A percentile compares a stretch with the other conserved stretches of the same genome.
phyloP scores from a whole-genome alignment of 2,888 invertebrate genomes.

The Melanostoma scalare region DNA sequence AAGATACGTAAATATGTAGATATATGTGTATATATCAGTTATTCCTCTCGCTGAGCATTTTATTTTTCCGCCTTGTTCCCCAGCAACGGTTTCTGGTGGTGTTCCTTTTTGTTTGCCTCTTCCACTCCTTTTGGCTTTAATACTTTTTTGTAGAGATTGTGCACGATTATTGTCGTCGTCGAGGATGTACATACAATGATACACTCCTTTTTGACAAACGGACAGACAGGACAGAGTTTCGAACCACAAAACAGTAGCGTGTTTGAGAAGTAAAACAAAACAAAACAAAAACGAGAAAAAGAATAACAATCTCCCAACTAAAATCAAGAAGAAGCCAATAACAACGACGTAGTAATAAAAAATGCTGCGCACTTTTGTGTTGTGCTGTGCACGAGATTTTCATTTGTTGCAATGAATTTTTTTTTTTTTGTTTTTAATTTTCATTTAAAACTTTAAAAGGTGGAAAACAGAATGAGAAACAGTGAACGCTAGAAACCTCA shows the following conservation, averaged over 20 bases:
- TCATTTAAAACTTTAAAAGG: slow-evolving; percentile 44
- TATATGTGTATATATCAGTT: slow-evolving; percentile 23
- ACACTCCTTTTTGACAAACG: slow-evolving; percentile 35
- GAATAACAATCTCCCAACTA: background rate
- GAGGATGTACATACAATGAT: slow-evolving; percentile 39
- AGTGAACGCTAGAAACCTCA: slow-evolving; percentile 35
- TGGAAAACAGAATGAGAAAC: slow-evolving; percentile 7
- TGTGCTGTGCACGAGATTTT: slow-evolving; percentile 50
- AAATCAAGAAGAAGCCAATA: slow-evolving; percentile 27
- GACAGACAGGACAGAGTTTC: slow-evolving; percentile 48
- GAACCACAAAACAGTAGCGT: slow-evolving; percentile 71
- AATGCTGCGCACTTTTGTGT: slow-evolving; percentile 21
- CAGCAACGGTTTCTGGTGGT: slow-evolving; percentile 28
- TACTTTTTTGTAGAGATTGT: slow-evolving; percentile 61
- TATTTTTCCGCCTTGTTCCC: slow-evolving; percentile 57
- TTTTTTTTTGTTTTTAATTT: slow-evolving; percentile 13
- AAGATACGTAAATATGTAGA: background rate
- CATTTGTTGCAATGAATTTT: slow-evolving; percentile 49
- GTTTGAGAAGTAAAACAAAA: slow-evolving; percentile 39
- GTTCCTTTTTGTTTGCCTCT: slow-evolving; percentile 32
- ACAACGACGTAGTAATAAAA: slow-evolving; percentile 16
- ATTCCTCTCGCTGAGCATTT: slow-evolving; percentile 49
- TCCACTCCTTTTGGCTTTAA: slow-evolving; percentile 61
- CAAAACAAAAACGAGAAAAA: slow-evolving; percentile 24
- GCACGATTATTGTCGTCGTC: slow-evolving; percentile 70